Percentiles rank a stretch among this genome's conserved stretches.
These are phyloP conservation scores for Incurvaria masculella DNA, from an alignment of 2,888 invertebrate species.

Conservation along the genomic window DNA sequence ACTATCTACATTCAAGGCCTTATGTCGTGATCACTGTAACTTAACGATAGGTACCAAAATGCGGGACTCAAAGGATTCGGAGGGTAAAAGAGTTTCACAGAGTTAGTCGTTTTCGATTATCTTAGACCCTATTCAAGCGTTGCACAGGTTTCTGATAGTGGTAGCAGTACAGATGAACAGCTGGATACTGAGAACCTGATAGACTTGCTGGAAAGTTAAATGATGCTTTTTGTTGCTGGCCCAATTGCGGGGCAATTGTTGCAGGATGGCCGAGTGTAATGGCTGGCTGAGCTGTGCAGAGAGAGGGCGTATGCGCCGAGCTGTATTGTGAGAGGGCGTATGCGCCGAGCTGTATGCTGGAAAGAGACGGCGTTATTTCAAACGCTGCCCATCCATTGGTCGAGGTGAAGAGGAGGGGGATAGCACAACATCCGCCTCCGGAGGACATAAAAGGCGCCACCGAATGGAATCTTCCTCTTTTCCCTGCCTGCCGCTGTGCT, in stretches of 20 bases:
- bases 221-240: background rate
- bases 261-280: background rate
- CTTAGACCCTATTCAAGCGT: background rate
- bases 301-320: background rate
- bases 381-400: background rate
- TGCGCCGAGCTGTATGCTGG: background rate
- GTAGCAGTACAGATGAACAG: background rate
- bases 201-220: background rate
- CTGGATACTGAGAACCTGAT: background rate
- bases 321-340: background rate
- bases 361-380: no score
- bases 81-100: conserved; percentile 14
- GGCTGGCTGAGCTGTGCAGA: background rate
- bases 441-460: background rate
- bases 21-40: conserved; percentile 8
- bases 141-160: background rate
- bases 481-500: no score
- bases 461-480: background rate
- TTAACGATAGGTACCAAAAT: conserved; percentile 13
- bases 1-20: conserved; percentile 11
- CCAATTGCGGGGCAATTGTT: background rate
- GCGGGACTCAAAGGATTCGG: conserved; percentile 10
- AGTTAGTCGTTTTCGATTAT: conserved; percentile 8
- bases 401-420: background rate
- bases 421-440: background rate